Percentiles rank a stretch among this genome's conserved stretches.
These are phyloP conservation scores for Corythornis cristatus DNA, from an alignment of 2,113 vertebrate species.

Conservation along the genomic window DNA sequence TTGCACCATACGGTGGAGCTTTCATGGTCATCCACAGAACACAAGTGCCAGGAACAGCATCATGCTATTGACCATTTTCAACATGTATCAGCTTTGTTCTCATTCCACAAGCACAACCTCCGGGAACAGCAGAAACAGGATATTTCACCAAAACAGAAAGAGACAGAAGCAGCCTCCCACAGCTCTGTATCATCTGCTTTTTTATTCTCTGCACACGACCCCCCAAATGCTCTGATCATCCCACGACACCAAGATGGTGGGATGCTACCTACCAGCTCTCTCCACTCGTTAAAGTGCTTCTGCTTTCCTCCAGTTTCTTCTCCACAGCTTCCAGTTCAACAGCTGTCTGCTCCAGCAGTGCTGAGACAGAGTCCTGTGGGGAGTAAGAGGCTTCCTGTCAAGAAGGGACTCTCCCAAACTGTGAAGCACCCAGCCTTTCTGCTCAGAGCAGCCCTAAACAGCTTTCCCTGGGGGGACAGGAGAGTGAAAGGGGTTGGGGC, in stretches of 20 bases:
- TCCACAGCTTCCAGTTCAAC: conserved; percentile 79
- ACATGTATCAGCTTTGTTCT: background rate
- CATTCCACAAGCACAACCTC: background rate
- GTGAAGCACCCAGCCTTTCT: background rate
- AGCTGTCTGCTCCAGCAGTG: conserved; percentile 80
- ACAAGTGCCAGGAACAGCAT: background rate
- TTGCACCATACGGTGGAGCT: background rate
- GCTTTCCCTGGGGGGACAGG: background rate
- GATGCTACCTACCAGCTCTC: conserved; percentile 81
- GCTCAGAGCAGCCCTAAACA: background rate
- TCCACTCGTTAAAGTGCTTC: conserved; percentile 64
- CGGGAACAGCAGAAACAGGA: background rate
- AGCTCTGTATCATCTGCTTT: background rate
- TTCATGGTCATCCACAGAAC: background rate
- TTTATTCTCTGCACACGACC: background rate
- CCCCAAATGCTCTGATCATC: background rate
- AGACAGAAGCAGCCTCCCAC: background rate
- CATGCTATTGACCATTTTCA: background rate
- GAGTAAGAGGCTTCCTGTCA: conserved; percentile 13
- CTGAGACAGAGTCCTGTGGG: conserved; percentile 79
- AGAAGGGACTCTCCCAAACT: background rate
- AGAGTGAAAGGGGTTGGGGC: background rate
- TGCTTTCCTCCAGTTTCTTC: conserved; percentile 70
- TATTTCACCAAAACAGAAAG: background rate
- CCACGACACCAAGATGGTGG: background rate